A percentile compares a stretch with the other conserved stretches of the same genome.
Evolutionary conservation across 2,113 vertebrate species (phyloP).

Genomic region (Leucosticte australis): DNA sequence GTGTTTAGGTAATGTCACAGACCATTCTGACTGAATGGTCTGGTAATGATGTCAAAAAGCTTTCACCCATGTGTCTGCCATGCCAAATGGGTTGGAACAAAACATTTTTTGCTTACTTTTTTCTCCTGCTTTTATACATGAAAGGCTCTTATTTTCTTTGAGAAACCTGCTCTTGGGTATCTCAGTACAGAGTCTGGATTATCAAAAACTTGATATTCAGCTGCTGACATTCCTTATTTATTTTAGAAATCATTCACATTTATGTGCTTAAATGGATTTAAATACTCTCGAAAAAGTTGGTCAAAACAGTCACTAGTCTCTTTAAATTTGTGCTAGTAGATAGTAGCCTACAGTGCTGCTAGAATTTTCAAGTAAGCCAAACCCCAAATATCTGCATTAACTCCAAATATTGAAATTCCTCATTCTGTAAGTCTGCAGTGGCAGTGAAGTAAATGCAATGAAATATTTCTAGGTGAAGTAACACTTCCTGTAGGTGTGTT

Average conservation of each 20-base stretch:
- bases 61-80: not conserved
- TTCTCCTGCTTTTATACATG: not conserved
- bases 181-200: not conserved
- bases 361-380: not conserved
- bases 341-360: not conserved
- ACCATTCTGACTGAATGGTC: not conserved
- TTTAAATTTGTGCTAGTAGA: not conserved
- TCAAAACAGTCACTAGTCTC: not conserved
- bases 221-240: not conserved
- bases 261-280: not conserved
- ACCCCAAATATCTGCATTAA: not conserved
- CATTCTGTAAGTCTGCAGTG: not conserved
- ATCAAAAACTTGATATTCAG: not conserved
- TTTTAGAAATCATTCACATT: not conserved
- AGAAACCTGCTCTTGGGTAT: not conserved
- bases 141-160: not conserved
- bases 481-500: not conserved
- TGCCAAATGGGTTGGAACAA: not conserved
- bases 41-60: not conserved
- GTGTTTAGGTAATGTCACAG: not conserved
- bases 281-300: not conserved
- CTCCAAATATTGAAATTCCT: not conserved
- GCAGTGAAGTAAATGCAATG: not conserved
- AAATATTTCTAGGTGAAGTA: not conserved
- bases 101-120: not conserved